These are phyloP conservation scores for Lasioglossum calceatum DNA, from an alignment of 2,888 invertebrate genomes.

Conservation along the genomic window DNA sequence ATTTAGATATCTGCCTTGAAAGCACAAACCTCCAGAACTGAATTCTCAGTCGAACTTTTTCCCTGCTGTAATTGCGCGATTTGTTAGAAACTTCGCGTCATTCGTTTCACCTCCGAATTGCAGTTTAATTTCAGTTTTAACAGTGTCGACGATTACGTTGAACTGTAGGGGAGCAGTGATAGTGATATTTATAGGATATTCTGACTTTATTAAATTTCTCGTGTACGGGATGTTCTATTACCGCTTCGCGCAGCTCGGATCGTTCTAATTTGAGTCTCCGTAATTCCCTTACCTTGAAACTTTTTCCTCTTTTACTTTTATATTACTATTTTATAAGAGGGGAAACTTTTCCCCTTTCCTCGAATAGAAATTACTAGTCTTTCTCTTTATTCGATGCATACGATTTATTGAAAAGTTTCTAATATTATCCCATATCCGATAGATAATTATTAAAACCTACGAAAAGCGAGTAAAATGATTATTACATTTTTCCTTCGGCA, in stretches of 20 bases:
- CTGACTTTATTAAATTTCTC: conserved; percentile 25
- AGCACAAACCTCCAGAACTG: not conserved
- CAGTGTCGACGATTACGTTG: not conserved
- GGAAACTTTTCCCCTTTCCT: not conserved
- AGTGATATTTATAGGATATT: conserved; percentile 13
- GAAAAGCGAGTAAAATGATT: too few relatives aligned
- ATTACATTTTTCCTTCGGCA: too few relatives aligned
- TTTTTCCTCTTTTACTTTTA: not conserved
- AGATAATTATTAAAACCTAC: too few relatives aligned
- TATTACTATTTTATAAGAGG: not conserved
- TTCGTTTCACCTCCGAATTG: not conserved
- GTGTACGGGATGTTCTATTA: not conserved
- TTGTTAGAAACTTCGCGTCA: conserved; percentile 2
- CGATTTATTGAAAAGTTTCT: not conserved
- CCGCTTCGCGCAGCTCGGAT: not conserved
- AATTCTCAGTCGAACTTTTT: not conserved
- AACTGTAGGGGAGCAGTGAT: not conserved
- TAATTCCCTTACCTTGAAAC: not conserved
- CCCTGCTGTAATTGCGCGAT: not conserved
- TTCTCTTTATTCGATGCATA: not conserved
- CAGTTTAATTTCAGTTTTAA: conserved; percentile 11
- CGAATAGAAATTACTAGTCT: not conserved
- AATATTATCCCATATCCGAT: too few relatives aligned
- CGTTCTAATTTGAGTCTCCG: not conserved
- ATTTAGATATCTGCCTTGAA: not conserved